Evolutionary conservation across 2,113 vertebrate genomes (phyloP).

Genomic region (Ploceus nigricollis): DNA sequence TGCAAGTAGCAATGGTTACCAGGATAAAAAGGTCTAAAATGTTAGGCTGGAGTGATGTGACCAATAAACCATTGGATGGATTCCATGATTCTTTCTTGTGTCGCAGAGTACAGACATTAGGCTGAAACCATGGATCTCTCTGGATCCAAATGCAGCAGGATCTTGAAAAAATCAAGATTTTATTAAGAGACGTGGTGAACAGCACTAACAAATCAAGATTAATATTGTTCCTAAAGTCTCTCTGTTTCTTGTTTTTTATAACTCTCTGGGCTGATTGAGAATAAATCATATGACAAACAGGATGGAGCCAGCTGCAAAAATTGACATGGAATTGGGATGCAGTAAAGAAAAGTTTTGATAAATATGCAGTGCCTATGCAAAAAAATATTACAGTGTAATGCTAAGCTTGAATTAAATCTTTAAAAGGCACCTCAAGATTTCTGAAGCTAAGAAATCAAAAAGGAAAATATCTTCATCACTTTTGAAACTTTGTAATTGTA

Average conservation of each 20-base stretch:
- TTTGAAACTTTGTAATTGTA: neutral
- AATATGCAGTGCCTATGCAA: neutral
- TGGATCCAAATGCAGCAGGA: neutral
- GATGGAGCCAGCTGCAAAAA: neutral
- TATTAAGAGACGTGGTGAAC: neutral
- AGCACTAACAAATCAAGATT: neutral
- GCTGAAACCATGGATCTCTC: neutral
- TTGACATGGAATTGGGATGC: neutral
- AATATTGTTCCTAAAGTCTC: neutral
- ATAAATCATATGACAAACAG: neutral
- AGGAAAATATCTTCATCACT: neutral
- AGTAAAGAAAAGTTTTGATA: neutral
- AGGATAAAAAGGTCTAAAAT: neutral
- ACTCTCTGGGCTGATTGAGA: neutral
- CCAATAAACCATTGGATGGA: neutral
- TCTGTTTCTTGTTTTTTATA: neutral
- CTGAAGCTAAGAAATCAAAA: neutral
- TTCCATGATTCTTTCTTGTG: neutral
- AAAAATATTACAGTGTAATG: neutral
- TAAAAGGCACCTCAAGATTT: neutral
- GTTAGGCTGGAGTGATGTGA: neutral
- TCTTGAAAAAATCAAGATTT: neutral
- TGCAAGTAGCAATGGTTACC: neutral
- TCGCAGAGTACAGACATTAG: neutral
- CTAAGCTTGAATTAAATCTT: neutral